Evolutionary conservation across 2,797 vertebrate species (phyloP), one percentile per base, ranked within the genome.

Genomic region (Myotis findleyi): DNA sequence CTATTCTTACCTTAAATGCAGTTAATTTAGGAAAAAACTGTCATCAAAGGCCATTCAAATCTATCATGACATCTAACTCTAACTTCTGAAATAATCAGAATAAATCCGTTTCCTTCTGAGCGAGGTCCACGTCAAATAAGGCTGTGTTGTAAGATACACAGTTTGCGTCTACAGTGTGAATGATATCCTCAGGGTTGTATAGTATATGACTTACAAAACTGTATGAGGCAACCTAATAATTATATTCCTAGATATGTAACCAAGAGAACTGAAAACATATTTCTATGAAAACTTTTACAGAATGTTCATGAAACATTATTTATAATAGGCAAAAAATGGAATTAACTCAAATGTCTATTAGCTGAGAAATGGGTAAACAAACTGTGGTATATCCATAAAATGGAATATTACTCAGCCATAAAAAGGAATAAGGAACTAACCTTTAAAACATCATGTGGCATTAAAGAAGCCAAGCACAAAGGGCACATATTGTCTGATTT

Each of bases 31-130:
- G 36, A 30, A 64, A 72, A 92, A 95, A 49, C 27, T 90, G 2
- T 30, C 71, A 59, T 80, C 72, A 83, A 49, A 87, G 17, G 5
- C 20, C 47, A 79, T 82, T 88, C 44, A 91, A 20, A 84, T 62
- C 21, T 87, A 14, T 72, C 86, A 66, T 27, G 79, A 51, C 36
- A 90, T 23, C 69, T 79, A 81, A 51, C 17, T 77, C 33, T 68
- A 73, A 89, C 53, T 68, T 96, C 23, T 79, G 71, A 89, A 81
- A 7, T 25, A 62, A 94, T 47, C 89, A 84, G 38, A 87, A 23
- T 83, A 77, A 83, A 73, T 84, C 27, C 27, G 1, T 77, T 90
- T 88, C 36, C 82, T 86, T 83, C 81, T 92, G 11, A 81, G 5
- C 25, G 49, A 79, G 20, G 9, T 47, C 27, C 13, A 64, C 2